Base-by-base conservation (phyloP, 2,113 vertebrate genomes). In the Noturus placidus region DNA sequence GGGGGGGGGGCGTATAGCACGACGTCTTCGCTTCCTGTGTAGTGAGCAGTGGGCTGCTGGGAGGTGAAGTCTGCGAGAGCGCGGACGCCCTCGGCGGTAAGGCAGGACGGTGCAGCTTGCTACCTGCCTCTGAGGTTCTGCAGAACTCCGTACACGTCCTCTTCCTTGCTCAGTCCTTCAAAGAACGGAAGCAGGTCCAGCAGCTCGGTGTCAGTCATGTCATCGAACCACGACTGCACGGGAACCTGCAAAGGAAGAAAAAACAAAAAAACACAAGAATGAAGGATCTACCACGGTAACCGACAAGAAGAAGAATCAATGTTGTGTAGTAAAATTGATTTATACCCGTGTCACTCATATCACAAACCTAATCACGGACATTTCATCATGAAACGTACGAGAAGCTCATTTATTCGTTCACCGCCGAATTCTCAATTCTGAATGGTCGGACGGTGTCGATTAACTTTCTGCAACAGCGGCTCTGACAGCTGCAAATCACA, bases 171-270 rank as follows among this genome's bases (percentile, higher is more conserved):
- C 92, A 99, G 96, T 95, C 97, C 97, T 95, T 99, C 98, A 86
- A 99, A 99, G 97, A 99, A 97, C 90, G 98, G 98, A 95, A 99
- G 97, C 94, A 99, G 97, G 93, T 99, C 98, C 95, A 98, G 95
- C 91, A 99, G 96, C 94, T 99, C 98, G 0, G 97, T 99, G 95
- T 99, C 98, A 35, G 96, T 96, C 97, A 99, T 97, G 94, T 99
- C 98, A 81, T 99, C 98, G 87, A 99, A 99, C 98, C 98, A 99
- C 89, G 98, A 99, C 93, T 98, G 97, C 92, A 99, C 98, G 33
- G 98, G 98, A 89, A 99, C 98, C 98, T 99, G 92, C 1, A 1
- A 6, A 77, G 56, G 57, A 0, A 4, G 42, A 46, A 6, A 14
- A 54, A 14, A 54, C 1, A 54, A 54, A 54, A 14, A 54, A 54